Evolutionary conservation across 2,888 invertebrate species (phyloP).

Genomic region (Pseudeuparius sepicola): DNA sequence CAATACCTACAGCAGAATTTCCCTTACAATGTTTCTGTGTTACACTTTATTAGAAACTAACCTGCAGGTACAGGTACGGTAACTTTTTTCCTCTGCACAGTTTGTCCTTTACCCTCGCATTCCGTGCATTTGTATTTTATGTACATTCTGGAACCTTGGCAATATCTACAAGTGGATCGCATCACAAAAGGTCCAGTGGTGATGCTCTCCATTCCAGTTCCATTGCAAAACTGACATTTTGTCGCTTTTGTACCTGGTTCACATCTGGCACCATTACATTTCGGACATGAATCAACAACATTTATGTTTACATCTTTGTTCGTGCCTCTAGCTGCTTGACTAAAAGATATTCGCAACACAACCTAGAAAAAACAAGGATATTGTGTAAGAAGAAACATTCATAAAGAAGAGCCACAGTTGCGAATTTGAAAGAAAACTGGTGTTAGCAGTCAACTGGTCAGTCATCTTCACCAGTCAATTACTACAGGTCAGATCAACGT

Average conservation of each 20-base stretch:
- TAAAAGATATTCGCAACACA: conserved; percentile 79
- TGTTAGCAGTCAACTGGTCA: too few species aligned
- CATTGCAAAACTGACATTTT: conserved; percentile 87
- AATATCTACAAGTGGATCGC: conserved; percentile 89
- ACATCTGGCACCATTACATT: conserved; percentile 76
- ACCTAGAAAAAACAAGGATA: conserved; percentile 58
- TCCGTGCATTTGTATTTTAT: conserved; percentile 87
- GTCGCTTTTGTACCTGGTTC: conserved; percentile 88
- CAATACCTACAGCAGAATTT: conserved; percentile 50
- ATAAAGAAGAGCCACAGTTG: too few species aligned
- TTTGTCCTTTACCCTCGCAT: conserved; percentile 81
- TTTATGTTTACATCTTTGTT: conserved; percentile 90
- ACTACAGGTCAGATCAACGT: too few species aligned
- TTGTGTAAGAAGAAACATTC: too few species aligned
- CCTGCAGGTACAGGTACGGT: conserved; percentile 90
- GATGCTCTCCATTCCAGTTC: conserved; percentile 91
- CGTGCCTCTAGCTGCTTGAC: conserved; percentile 90
- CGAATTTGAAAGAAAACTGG: too few species aligned
- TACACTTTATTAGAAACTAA: conserved; percentile 19
- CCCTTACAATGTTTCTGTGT: neutral
- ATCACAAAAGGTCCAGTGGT: conserved; percentile 85
- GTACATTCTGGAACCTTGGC: conserved; percentile 73
- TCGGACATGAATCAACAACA: conserved; percentile 84
- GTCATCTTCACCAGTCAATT: too few species aligned
- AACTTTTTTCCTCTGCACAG: conserved; percentile 78